Conservation (phyloP, 2,888 invertebrate species). For the Ceratothoa steindachneri region DNA sequence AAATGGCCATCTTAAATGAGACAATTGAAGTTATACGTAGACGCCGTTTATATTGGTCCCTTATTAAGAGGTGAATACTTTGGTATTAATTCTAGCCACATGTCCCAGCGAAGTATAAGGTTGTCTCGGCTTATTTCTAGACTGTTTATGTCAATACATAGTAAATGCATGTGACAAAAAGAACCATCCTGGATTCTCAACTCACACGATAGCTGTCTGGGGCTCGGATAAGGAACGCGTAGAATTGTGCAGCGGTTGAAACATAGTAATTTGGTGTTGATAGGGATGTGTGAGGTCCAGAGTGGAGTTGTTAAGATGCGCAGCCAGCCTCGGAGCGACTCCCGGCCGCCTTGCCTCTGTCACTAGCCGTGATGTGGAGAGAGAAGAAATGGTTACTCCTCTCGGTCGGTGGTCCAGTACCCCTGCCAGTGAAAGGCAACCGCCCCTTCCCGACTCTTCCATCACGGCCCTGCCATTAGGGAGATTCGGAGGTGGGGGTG, state of each 20-base stretch:
- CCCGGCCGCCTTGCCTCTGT: constrained; percentile 32
- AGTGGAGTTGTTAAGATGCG: constrained; percentile 35
- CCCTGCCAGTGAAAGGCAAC: constrained; percentile 9
- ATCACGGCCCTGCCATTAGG: not conserved
- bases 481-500: not conserved
- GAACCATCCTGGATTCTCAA: not conserved
- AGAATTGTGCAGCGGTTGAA: constrained; percentile 16
- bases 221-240: constrained; percentile 22
- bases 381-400: constrained; percentile 25
- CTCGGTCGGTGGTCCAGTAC: constrained; percentile 29
- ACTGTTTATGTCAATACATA: too few relatives aligned
- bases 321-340: constrained; percentile 40
- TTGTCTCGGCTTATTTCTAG: too few relatives aligned
- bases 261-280: constrained; percentile 16
- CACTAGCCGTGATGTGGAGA: constrained; percentile 23
- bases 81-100: too few relatives aligned
- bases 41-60: too few relatives aligned
- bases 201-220: constrained; percentile 29
- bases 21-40: too few relatives aligned
- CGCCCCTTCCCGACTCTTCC: constrained; percentile 1
- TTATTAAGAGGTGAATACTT: too few relatives aligned
- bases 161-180: too few relatives aligned
- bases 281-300: constrained; percentile 38
- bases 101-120: too few relatives aligned
- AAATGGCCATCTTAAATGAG: too few relatives aligned